A percentile compares a stretch with the other conserved stretches of the same genome.
Evolutionary conservation across 23 tunicate genomes (phyloP).

Genomic region (Ciona savignyi): DNA sequence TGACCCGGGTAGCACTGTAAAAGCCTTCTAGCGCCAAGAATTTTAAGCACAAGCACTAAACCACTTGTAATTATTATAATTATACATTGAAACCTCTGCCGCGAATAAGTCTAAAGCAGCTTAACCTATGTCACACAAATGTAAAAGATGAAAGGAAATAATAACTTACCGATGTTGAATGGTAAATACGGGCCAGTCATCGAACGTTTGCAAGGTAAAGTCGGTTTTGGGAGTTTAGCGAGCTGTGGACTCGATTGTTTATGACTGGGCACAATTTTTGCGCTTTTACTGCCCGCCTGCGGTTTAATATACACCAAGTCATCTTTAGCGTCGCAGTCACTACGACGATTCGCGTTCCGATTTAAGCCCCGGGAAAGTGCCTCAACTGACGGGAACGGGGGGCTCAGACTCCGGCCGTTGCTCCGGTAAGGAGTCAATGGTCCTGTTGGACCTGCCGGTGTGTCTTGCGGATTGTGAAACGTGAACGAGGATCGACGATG

Average conservation of each 20-base stretch:
- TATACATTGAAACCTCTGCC: too few species aligned
- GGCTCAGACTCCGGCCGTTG: slow-evolving; percentile 29
- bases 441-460: slow-evolving; percentile 6
- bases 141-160: too few species aligned
- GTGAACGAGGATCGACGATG: slow-evolving; percentile 16
- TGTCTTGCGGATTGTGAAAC: slow-evolving; percentile 5
- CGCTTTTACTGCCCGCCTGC: background rate
- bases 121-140: too few species aligned
- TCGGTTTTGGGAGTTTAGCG: background rate
- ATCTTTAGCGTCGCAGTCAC: background rate
- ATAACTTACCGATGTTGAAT: background rate
- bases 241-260: slow-evolving; percentile 7
- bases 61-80: too few species aligned
- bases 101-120: too few species aligned
- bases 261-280: slow-evolving; percentile 25
- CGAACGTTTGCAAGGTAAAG: background rate
- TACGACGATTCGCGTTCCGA: background rate
- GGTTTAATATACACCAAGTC: slow-evolving; percentile 27
- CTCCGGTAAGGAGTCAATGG: slow-evolving; percentile 5
- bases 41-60: too few species aligned
- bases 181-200: background rate
- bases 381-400: slow-evolving; percentile 58
- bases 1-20: too few species aligned
- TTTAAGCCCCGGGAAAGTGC: slow-evolving; percentile 19
- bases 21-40: too few species aligned